Conservation (phyloP, 37 sponge, comb jelly and placozoan species). For the Beroe ovata region DNA sequence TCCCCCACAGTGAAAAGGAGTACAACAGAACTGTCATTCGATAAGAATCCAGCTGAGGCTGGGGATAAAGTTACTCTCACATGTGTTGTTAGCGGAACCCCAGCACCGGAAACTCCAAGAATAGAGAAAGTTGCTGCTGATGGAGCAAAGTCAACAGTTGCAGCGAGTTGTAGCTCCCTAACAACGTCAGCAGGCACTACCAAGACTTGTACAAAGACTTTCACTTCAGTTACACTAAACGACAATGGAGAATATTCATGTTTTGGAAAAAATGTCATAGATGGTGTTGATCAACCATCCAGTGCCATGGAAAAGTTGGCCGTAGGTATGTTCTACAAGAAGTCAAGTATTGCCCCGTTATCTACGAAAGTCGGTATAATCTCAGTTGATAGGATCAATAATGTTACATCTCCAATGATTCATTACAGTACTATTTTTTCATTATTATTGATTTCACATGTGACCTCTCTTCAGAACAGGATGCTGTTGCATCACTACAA, state of each 20-base stretch:
- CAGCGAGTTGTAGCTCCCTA: neutral
- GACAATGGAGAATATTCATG: neutral
- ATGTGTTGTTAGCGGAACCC: neutral
- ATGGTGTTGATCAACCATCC: neutral
- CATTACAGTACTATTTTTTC: neutral
- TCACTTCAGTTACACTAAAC: neutral
- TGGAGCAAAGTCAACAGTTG: neutral
- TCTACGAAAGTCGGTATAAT: neutral
- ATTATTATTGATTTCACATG: neutral
- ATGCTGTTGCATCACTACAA: neutral
- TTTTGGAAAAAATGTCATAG: neutral
- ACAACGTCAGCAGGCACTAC: constrained; percentile 2
- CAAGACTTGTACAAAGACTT: neutral
- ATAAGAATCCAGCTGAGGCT: neutral
- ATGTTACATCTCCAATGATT: too few relatives aligned
- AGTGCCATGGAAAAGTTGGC: neutral
- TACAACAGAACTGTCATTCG: constrained; percentile 5
- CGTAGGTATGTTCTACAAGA: constrained; percentile 9
- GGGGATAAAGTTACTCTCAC: constrained; percentile 1
- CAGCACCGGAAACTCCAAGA: neutral
- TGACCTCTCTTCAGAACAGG: neutral
- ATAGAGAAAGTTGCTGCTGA: neutral
- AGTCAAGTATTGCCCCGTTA: too few relatives aligned
- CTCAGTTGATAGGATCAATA: too few relatives aligned
- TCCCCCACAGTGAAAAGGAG: neutral